phyloP scores from a whole-genome alignment of 2,888 invertebrate species.

The Athalia rosae region DNA sequence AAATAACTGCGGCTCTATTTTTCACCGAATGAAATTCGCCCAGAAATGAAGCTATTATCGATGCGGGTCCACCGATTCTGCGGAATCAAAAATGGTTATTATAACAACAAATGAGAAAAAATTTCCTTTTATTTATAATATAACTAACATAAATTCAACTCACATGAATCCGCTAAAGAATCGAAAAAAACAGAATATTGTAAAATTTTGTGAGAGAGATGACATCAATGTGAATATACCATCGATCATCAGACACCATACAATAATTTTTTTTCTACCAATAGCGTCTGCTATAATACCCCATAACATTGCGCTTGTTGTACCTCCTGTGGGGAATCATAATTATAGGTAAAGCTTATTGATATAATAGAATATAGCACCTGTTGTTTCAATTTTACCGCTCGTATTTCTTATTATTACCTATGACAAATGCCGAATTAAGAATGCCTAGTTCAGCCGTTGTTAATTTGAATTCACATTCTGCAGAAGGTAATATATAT shows the following conservation, averaged over 20 bases:
- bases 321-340: constrained; percentile 75
- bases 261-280: constrained; percentile 78
- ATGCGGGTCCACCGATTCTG: constrained; percentile 75
- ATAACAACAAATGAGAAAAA: not conserved
- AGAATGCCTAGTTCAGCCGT: constrained; percentile 21
- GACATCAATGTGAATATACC: constrained; percentile 75
- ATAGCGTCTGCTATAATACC: constrained; percentile 83
- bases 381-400: too few species aligned
- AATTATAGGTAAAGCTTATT: not conserved
- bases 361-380: not conserved
- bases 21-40: constrained; percentile 79
- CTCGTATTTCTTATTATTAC: not conserved
- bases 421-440: constrained; percentile 22
- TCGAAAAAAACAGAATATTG: constrained; percentile 76
- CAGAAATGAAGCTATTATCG: constrained; percentile 77
- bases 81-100: not conserved
- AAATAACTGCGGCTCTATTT: constrained; percentile 76
- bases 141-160: not conserved
- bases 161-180: constrained; percentile 78
- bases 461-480: constrained; percentile 27
- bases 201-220: constrained; percentile 77
- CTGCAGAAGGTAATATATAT: constrained; percentile 28
- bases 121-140: not conserved
- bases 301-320: constrained; percentile 84
- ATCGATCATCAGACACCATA: constrained; percentile 74